Conservation (phyloP, 2,888 invertebrate species). For the Polietes domitor region DNA sequence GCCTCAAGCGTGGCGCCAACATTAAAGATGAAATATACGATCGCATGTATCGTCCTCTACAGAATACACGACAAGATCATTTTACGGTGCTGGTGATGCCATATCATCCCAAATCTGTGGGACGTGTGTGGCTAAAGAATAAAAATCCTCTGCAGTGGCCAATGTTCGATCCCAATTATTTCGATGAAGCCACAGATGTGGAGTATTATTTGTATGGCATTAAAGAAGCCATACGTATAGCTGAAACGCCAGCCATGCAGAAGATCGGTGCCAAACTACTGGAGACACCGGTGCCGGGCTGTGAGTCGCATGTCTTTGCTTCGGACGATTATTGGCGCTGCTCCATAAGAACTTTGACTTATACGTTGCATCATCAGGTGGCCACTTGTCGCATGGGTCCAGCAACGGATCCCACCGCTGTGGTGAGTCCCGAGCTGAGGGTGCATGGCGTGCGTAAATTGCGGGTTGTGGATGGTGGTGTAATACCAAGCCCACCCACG, state of each 20-base stretch:
- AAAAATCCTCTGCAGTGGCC: conserved; percentile 90
- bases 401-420: conserved; percentile 82
- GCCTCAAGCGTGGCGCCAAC: conserved; percentile 82
- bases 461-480: conserved; percentile 85
- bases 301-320: conserved; percentile 81
- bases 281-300: conserved; percentile 82
- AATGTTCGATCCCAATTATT: conserved; percentile 90
- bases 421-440: conserved; percentile 84
- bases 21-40: conserved; percentile 82
- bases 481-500: conserved; percentile 84
- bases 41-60: conserved; percentile 79
- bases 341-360: conserved; percentile 83
- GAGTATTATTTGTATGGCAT: conserved; percentile 84
- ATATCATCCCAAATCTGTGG: conserved; percentile 88
- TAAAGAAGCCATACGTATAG: conserved; percentile 83
- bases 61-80: conserved; percentile 82
- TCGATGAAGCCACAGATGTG: conserved; percentile 85
- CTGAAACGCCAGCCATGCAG: conserved; percentile 83
- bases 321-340: conserved; percentile 87
- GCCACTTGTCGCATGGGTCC: conserved; percentile 88
- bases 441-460: conserved; percentile 83
- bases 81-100: conserved; percentile 85
- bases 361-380: conserved; percentile 84
- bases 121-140: conserved; percentile 85
- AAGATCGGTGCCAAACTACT: conserved; percentile 82